phyloP scores from a whole-genome alignment of 2,113 vertebrate species.

The Okapia johnstoni region DNA sequence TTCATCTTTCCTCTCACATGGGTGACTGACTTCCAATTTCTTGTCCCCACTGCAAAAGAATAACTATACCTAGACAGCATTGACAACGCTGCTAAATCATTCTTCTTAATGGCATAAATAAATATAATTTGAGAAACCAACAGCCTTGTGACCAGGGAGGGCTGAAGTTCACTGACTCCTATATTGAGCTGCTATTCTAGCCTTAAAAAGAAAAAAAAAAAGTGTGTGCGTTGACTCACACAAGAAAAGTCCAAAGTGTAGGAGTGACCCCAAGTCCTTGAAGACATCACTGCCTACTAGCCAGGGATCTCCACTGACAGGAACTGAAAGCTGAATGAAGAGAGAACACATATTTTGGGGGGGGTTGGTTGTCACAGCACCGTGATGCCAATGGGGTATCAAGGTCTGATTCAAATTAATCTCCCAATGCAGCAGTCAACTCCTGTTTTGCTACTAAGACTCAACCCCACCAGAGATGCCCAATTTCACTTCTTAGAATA shows the following conservation, averaged over 20 bases:
- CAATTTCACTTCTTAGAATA: neutral
- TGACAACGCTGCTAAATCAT: conserved; percentile 7
- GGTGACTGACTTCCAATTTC: conserved; percentile 65
- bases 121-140: conserved; percentile 43
- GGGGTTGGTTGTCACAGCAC: neutral
- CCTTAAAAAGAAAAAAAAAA: neutral
- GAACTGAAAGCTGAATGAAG: neutral
- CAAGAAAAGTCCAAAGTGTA: neutral
- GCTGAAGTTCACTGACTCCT: neutral
- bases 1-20: conserved; percentile 55
- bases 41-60: conserved; percentile 40
- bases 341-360: accelerated
- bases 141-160: conserved; percentile 14
- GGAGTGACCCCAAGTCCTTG: neutral
- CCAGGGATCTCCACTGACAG: neutral
- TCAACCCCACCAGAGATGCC: neutral
- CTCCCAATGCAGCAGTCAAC: neutral
- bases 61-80: neutral
- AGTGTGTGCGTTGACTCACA: neutral
- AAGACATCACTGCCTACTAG: neutral
- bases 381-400: accelerated
- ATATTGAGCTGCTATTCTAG: neutral
- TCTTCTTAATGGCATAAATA: conserved; percentile 61
- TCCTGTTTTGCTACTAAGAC: neutral
- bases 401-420: neutral